Base-by-base conservation (phyloP, 2,797 vertebrate genomes). In the Acanthurus lineatus region DNA sequence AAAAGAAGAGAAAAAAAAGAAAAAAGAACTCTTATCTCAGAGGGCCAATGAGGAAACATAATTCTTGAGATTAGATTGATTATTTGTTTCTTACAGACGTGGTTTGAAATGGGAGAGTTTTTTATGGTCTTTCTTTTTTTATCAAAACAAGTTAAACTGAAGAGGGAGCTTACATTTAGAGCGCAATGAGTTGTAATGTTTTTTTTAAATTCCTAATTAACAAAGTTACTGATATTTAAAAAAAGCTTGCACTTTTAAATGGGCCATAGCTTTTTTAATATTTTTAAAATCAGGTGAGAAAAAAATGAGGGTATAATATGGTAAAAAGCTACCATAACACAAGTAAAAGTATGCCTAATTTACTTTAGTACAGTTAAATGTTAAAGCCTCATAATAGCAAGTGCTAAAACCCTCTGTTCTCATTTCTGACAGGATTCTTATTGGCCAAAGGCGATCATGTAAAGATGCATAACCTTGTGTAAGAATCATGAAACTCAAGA, bases 51-150 rank as follows among this genome's bases (percentile, higher is more conserved):
- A 85, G 17, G 47, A 61, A 77, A 81, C 71, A 70, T 77, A 89
- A 88, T 90, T 68, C 70, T 57, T n/a, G 42, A 83, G 73, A 92
- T 91, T 87, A 85, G 73, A 58, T 49, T 84, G 80, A 84, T 86
- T 89, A 69, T 88, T 90, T 89, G 78, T 64, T 86, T 85, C 84
- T 61, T 84, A 38, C 51, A 71, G 71, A 69, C 64, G 47, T 42
- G 57, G 87, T 88, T 81, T 63, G 77, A 73, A 86, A 86, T 78
- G 72, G 69, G 70, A 51, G 32, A 84, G 57, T 73, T 76, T 78
- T 52, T 57, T 82, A 12, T 64, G 72, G 79, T 86, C 38, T 71
- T 58, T 77, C 81, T 60, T 74, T 51, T 40, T 82, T 74, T 79
- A 75, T 84, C 11, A 0, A 72, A 85, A 76, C 49, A 72, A 79